Evolutionary conservation across 2,888 invertebrate species (phyloP), one percentile per base, ranked within the genome.

Genomic region (Bembecia ichneumoniformis): DNA sequence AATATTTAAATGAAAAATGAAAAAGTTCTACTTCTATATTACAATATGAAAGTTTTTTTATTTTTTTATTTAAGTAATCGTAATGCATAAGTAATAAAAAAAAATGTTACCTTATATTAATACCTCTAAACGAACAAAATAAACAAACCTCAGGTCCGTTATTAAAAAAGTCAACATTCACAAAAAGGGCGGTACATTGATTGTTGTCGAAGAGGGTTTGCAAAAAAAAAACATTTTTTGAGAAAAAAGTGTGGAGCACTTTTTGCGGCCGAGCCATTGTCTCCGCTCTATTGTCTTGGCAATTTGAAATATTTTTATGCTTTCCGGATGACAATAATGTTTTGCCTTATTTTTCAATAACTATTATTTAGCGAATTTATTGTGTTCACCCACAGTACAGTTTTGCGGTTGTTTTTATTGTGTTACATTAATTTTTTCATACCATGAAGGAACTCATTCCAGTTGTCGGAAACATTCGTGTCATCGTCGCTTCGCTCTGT

Each of bases 281-380:
- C 81, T 82, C 68, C 64, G 63, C 58, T 60, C 84, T 82, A 84
- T 87, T 86, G 87, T 87, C 77, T 83, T 68, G 76, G 72, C 75
- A 72, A 78, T 82, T 82, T 80, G 72, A 86, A 82, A 83, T 82
- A 82, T 83, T 86, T 82, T 83, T 83, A 84, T 82, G 83, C 77
- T 82, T 79, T 74, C 81, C 82, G 82, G 83, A 80, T 82, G 79
- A 77, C 78, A 68, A 80, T 82, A 82, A 81, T 76, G 77, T 77
- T 81, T 82, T 77, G 74, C 76, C 74, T 80, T 82, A 82, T 82
- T 81, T 79, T 77, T 79, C 77, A 74, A 80, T 80, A 78, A 82
- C 87, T 84, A 86, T 87, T 82, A 87, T 83, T 81, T 81, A 77
- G 77, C 74, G 74, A 71, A 82, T 86, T 87, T 87, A 86, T 87